A percentile compares a stretch with the other conserved stretches of the same genome.
Conservation (phyloP, 2,113 vertebrate species). For the Leucoraja erinaceus region DNA sequence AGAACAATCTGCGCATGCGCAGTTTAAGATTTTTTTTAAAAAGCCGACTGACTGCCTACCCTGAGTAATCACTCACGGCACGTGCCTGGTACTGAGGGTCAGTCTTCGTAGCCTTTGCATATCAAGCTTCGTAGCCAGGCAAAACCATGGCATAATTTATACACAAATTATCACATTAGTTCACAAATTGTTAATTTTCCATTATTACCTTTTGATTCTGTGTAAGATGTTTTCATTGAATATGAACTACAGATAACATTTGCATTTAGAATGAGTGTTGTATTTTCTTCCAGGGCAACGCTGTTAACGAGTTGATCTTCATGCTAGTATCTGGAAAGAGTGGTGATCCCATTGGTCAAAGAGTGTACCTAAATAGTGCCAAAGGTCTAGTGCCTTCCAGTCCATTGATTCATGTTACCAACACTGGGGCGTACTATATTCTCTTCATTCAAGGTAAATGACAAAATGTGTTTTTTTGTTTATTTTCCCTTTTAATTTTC, state of each 20-base stretch:
- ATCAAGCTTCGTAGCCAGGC: neutral
- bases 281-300: neutral
- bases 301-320: neutral
- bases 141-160: neutral
- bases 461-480: neutral
- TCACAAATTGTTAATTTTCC: neutral
- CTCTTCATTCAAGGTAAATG: slow-evolving; percentile 34
- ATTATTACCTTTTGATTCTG: neutral
- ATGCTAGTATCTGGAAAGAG: slow-evolving; percentile 20
- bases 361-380: neutral
- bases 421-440: slow-evolving; percentile 13
- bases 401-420: slow-evolving; percentile 29
- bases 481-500: neutral
- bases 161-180: neutral
- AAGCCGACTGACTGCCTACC: too few relatives aligned
- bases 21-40: too few relatives aligned
- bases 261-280: neutral
- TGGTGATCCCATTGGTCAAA: slow-evolving; percentile 13
- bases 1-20: too few relatives aligned
- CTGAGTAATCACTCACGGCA: too few relatives aligned
- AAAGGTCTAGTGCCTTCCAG: neutral
- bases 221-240: neutral
- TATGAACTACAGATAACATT: neutral
- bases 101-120: neutral
- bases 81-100: too few relatives aligned